Conservation (phyloP, 2,888 invertebrate genomes). For the Rhopalosiphum nymphaeae region DNA sequence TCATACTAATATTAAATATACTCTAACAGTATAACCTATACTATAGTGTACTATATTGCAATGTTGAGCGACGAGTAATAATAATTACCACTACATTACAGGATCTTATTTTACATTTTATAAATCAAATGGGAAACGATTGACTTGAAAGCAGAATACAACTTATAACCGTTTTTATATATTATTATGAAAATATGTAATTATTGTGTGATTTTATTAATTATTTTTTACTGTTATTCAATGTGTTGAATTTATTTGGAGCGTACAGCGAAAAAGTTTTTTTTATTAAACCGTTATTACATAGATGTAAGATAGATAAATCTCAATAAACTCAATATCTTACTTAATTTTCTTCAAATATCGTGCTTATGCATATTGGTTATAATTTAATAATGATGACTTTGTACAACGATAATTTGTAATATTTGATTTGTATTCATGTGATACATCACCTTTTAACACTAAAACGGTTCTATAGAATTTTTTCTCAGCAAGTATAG, state of each 20-base stretch:
- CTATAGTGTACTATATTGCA: neutral
- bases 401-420: too few relatives aligned
- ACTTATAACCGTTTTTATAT: neutral
- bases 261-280: neutral
- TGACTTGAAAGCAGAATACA: neutral
- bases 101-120: neutral
- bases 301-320: neutral
- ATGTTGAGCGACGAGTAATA: neutral
- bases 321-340: neutral
- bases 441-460: too few relatives aligned
- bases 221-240: neutral
- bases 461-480: too few relatives aligned
- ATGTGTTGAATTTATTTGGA: neutral
- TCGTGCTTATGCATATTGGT: neutral
- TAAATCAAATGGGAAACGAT: neutral
- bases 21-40: neutral
- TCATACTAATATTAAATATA: neutral
- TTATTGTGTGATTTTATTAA: neutral
- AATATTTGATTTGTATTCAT: too few relatives aligned
- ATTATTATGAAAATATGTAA: neutral
- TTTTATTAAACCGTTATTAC: neutral
- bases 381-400: neutral
- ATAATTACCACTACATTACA: neutral
- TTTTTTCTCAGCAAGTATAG: too few relatives aligned
- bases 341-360: neutral